Base-by-base conservation (phyloP, 1,140 invertebrate genomes). In the Chionoecetes opilio region DNA sequence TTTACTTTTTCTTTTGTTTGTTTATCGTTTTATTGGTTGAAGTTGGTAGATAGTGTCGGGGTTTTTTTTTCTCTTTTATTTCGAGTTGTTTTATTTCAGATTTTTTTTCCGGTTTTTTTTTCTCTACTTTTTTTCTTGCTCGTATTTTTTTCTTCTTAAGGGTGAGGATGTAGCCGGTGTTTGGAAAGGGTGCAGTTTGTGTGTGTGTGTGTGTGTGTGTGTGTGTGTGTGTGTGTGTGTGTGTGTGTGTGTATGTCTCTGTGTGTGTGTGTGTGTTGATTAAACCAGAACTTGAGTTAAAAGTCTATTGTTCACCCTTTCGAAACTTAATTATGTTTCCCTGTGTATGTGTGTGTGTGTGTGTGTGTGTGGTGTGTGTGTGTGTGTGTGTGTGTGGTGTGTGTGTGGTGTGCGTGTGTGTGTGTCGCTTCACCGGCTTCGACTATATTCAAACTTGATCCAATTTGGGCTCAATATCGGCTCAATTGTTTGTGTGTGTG, bases 361-460 rank as follows among this genome's bases (percentile, higher is more conserved):
- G 63, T 75, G 63, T 75, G 63, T 75, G n/a, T 75, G n/a, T 75
- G 63, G 63, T 75, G 63, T 75, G 63, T 75, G 63, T 75, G 63
- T 75, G 63, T 75, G 63, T 75, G 63, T 75, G 63, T 75, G 63
- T 75, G 63, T 75, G 63, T 75, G 63, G 63, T 75, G 63, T 75
- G 63, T 75, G 63, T 75, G 63, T n/a, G 63, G 63, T 75, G 63
- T n/a, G 63, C 26, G 63, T n/a, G 63, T 75, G 63, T 21, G 26
- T 75, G 11, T 75, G 21, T n/a, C 63, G 21, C n/a, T 21, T 75
- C 63, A 14, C n/a, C 63, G 21, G 63, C n/a, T 75, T 75, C 63
- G 21, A 6, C n/a, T 21, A 75, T 26, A 75, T 75, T 75, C 63
- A n/a, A n/a, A 75, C 63, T 75, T n/a, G 63, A 75, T 21, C n/a